phyloP scores from a whole-genome alignment of 2,888 invertebrate species.

The Tinea pellionella region DNA sequence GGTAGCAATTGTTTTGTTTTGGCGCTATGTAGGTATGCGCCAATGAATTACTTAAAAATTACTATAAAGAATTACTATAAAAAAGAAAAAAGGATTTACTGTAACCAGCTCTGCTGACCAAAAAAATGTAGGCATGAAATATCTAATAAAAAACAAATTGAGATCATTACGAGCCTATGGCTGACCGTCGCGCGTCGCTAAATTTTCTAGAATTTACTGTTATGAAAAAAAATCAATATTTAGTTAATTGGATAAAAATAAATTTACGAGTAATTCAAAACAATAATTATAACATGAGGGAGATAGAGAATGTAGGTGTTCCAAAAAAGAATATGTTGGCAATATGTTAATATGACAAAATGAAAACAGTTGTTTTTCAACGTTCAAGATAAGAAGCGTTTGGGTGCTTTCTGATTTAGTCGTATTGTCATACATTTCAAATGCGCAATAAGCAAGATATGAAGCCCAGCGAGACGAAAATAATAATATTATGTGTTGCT shows the following conservation, averaged over 20 bases:
- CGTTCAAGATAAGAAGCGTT: slow-evolving; percentile 19
- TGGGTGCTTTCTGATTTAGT: slow-evolving; percentile 17
- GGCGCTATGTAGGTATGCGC: too few relatives aligned
- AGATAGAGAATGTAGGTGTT: too few relatives aligned
- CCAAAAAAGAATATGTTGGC: neutral
- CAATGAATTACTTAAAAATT: too few relatives aligned
- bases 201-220: too few relatives aligned
- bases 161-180: too few relatives aligned
- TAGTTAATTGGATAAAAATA: neutral
- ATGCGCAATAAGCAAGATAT: slow-evolving; percentile 19
- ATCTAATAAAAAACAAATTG: too few relatives aligned
- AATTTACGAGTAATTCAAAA: neutral
- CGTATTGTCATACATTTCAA: slow-evolving; percentile 17
- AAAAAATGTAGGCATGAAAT: too few relatives aligned
- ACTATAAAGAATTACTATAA: too few relatives aligned
- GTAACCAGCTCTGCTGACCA: too few relatives aligned
- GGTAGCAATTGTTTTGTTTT: too few relatives aligned
- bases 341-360: slow-evolving; percentile 18
- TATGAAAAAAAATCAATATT: neutral
- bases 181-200: too few relatives aligned
- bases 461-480: neutral
- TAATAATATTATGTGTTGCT: neutral
- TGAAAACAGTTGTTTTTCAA: slow-evolving; percentile 21
- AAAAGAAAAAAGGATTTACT: too few relatives aligned
- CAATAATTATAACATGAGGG: neutral